Evolutionary conservation across 1,140 invertebrate species (phyloP).

Genomic region (Zaprionus vittiger): DNA sequence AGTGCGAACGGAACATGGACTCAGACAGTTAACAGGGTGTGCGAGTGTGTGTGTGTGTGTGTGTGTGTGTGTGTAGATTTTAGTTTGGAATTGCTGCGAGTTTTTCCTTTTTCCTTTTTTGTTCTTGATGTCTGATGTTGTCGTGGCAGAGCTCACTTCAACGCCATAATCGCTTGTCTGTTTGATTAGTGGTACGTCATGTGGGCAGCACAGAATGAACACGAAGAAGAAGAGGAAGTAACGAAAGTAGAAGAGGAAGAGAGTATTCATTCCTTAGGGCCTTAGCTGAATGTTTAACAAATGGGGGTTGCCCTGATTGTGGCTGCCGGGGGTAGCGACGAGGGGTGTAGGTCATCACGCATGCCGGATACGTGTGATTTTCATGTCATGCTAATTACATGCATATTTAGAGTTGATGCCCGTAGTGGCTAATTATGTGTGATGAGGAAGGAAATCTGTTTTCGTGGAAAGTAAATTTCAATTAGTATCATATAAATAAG

Average conservation of each 20-base stretch:
- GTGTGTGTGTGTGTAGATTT: slow-evolving; percentile 2
- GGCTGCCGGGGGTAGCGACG: not conserved
- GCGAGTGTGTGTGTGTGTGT: not conserved
- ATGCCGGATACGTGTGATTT: slow-evolving; percentile 31
- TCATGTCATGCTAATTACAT: slow-evolving; percentile 62
- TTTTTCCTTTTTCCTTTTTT: not conserved
- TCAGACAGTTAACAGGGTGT: slow-evolving; percentile 28
- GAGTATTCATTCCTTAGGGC: not conserved
- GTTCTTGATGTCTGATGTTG: not conserved
- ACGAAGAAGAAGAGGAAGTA: not conserved
- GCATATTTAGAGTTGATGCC: slow-evolving; percentile 26
- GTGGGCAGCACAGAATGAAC: not conserved
- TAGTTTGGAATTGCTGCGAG: slow-evolving; percentile 6
- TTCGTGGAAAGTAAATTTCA: not conserved
- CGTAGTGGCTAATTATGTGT: slow-evolving; percentile 29
- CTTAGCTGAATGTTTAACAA: not conserved
- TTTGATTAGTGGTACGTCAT: slow-evolving; percentile 58
- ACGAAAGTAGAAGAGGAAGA: not conserved
- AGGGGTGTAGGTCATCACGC: not conserved
- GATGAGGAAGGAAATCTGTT: slow-evolving; percentile 6
- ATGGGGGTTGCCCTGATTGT: not conserved
- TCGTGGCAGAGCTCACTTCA: slow-evolving; percentile 20
- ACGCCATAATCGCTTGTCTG: slow-evolving; percentile 33
- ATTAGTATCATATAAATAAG: not conserved
- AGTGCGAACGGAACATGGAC: slow-evolving; percentile 29